Evolutionary conservation across 2,113 vertebrate genomes (phyloP).

Genomic region (Carassius carassius): DNA sequence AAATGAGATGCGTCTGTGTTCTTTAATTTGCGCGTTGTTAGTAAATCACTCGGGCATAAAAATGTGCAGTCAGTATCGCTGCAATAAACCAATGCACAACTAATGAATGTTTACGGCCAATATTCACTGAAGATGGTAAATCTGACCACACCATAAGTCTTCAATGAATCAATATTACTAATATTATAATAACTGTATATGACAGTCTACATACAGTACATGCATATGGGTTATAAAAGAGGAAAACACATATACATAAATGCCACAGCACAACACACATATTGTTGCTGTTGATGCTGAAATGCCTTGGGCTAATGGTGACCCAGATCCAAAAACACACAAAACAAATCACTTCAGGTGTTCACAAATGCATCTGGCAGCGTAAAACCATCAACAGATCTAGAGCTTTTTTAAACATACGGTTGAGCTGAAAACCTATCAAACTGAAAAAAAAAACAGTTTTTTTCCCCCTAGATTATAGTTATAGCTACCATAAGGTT

Average conservation of each 20-base stretch:
- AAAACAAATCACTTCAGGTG: constrained; percentile 15
- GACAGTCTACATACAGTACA: not conserved
- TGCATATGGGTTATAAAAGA: not conserved
- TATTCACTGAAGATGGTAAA: not conserved
- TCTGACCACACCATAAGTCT: no score
- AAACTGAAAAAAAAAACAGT: not conserved
- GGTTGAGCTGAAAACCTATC: not conserved
- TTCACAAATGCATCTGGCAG: not conserved
- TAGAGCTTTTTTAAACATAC: not conserved
- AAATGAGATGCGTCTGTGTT: no score
- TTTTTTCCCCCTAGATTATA: not conserved
- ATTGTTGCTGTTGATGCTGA: constrained; percentile 3
- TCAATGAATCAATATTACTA: not conserved
- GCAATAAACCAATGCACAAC: no score
- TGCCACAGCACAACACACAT: constrained; percentile 34
- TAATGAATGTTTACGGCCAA: no score
- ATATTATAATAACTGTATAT: not conserved
- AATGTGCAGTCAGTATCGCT: no score
- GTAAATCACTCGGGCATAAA: no score
- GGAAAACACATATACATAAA: constrained; percentile 43
- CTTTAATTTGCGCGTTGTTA: no score
- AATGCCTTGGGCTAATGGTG: constrained; percentile 41
- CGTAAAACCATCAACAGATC: not conserved
- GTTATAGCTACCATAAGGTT: not conserved
- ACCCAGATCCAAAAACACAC: constrained; percentile 21